Base-by-base conservation (phyloP, 2,797 vertebrate genomes). In the Eospalax fontanierii region DNA sequence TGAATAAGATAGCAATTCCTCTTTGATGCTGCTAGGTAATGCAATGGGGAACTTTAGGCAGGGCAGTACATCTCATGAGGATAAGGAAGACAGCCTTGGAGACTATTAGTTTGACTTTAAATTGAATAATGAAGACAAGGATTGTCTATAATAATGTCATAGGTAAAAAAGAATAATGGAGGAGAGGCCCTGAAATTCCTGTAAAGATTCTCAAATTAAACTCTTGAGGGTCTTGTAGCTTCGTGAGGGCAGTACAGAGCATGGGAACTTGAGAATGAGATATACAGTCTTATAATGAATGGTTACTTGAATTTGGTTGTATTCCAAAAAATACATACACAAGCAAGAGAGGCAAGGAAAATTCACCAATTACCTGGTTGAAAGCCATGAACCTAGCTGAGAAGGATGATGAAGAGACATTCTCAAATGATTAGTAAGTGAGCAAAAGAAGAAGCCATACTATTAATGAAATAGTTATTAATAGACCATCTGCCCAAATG, bases 231-330 rank as follows among this genome's bases (percentile, higher is more conserved):
- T 80, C 80, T 85, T 11, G 38, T 40, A 65, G 73, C 21, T 76
- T 38, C 9, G 22, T 87, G 50, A 18, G 43, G 70, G 35, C 87
- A 89, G 33, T 40, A n/a, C n/a, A 90, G 57, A 86, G 38, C 78
- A 92, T 7, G n/a, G 18, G 54, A 94, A 92, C 83, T 83, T 81
- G 59, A 89, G 26, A 90, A 61, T 66, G 38, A 70, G 59, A 87
- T 66, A 79, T n/a, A 84, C 30, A 68, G 61, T 66, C 54, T 80
- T 19, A 61, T 40, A 59, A 81, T 43, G 65, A 66, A 38, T 91
- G 46, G 46, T 54, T 14, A 9, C 81, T 78, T 35, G 65, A 14
- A 73, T 68, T 40, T 96, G 46, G 43, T 40, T 71, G 35, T 18
- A 88, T 54, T 95, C 87, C 57, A 86, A 82, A 90, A 43, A 12